These are phyloP conservation scores for Acanthopleura granulata DNA, from an alignment of 2,888 invertebrate species.

Conservation along the genomic window DNA sequence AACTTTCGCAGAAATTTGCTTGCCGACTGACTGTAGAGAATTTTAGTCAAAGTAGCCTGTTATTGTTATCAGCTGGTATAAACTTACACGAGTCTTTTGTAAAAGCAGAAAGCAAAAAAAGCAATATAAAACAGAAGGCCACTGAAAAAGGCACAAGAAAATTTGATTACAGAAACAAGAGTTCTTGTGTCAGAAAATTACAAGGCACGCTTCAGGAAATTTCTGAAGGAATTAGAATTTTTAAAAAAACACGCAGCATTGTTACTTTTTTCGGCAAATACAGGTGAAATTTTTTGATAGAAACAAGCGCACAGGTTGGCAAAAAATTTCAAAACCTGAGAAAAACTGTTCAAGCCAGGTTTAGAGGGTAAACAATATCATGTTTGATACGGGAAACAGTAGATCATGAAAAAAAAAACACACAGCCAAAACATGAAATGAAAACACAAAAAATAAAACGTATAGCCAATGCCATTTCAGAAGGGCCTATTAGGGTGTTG, in stretches of 20 bases:
- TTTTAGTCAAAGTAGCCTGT: neutral
- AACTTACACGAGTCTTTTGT: too few species aligned
- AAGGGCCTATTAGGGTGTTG: too few species aligned
- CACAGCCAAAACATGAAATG: neutral
- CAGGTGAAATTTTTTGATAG: neutral
- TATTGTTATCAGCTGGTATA: neutral
- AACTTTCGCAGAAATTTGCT: slow-evolving; percentile 7
- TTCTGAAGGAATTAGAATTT: neutral
- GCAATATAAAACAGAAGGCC: too few species aligned
- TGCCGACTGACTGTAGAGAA: neutral
- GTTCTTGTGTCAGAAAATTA: neutral
- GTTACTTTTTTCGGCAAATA: neutral
- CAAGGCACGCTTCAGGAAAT: neutral
- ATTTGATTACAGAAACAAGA: neutral
- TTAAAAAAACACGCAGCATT: neutral
- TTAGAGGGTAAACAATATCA: slow-evolving; percentile 11
- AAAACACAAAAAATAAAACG: too few species aligned
- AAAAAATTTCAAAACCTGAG: neutral
- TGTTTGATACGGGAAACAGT: neutral
- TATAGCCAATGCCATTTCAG: too few species aligned
- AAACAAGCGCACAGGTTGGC: neutral
- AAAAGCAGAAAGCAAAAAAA: too few species aligned
- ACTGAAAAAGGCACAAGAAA: slow-evolving; percentile 4
- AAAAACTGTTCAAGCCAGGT: slow-evolving; percentile 8
- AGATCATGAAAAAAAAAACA: slow-evolving; percentile 8